Percentiles rank a stretch among this genome's conserved stretches.
phyloP scores from a whole-genome alignment of 2,113 vertebrate species.

The Rhabdornis inornatus region DNA sequence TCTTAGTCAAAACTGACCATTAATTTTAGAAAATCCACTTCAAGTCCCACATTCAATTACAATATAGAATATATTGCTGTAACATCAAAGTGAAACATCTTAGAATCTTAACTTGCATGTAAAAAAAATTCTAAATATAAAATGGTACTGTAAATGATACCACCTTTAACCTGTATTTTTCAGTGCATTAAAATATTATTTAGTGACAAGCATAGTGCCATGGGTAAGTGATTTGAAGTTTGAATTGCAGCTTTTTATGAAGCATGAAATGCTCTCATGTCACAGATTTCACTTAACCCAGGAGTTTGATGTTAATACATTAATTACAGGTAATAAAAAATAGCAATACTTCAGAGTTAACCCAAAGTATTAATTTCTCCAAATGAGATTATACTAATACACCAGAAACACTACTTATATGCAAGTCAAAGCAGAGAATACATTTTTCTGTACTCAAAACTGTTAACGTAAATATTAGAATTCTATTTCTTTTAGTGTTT shows the following conservation, averaged over 20 bases:
- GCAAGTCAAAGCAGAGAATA: slow-evolving; percentile 51
- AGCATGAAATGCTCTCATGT: slow-evolving; percentile 34
- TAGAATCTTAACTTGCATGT: slow-evolving; percentile 34
- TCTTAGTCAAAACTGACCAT: slow-evolving; percentile 57
- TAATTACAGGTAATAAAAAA: slow-evolving; percentile 45
- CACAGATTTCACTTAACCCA: slow-evolving; percentile 54
- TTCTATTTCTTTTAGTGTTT: slow-evolving; percentile 42
- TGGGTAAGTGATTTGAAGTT: slow-evolving; percentile 11
- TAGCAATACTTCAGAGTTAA: slow-evolving; percentile 31
- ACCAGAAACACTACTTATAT: slow-evolving; percentile 35
- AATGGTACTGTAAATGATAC: slow-evolving; percentile 50
- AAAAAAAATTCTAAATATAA: slow-evolving; percentile 56
- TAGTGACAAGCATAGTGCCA: slow-evolving; percentile 53
- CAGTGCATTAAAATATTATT: slow-evolving; percentile 57
- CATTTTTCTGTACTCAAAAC: slow-evolving; percentile 35
- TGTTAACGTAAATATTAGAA: slow-evolving; percentile 19
- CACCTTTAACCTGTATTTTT: slow-evolving; percentile 35
- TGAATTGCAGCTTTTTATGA: slow-evolving; percentile 26
- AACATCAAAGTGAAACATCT: slow-evolving; percentile 35
- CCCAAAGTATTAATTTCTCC: slow-evolving; percentile 30
- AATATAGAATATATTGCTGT: slow-evolving; percentile 41
- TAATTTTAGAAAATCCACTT: slow-evolving; percentile 67
- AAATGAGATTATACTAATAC: slow-evolving; percentile 27
- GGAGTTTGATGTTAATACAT: slow-evolving; percentile 31
- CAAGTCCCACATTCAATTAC: slow-evolving; percentile 55